Base-by-base conservation (phyloP, 2,888 invertebrate genomes). In the Dendrolimus houi region DNA sequence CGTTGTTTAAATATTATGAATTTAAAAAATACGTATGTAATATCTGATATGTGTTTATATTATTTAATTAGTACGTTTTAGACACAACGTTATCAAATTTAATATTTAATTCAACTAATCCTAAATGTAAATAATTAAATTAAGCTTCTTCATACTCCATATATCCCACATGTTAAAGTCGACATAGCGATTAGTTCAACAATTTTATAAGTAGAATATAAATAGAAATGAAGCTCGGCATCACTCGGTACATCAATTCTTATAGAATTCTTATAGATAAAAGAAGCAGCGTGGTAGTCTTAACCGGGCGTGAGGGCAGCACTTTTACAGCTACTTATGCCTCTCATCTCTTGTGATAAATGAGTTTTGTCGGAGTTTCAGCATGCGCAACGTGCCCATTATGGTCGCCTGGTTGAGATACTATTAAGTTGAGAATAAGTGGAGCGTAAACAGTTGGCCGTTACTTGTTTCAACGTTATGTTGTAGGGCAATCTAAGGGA, bases 331-430 rank as follows among this genome's bases (percentile, higher is more conserved):
- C 70, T 78, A 72, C 79, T 79, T 78, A 78, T 76, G 75, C 75
- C 72, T 75, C 79, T 83, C 84, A 79, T 82, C 79, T 77, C 69
- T 68, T 60, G 67, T 84, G 85, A 87, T 85, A 84, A 86, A 87
- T 81, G 85, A 81, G 77, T 77, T 81, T 83, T 81, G 74, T 74
- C 69, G 65, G 74, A 83, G 79, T 83, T 83, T 77, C 62, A 76
- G 75, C 71, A 69, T 64, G 75, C 79, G 75, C 79, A 87, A 77
- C 76, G 79, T 87, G 87, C 75, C 67, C 64, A 74, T 80, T 82
- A 85, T 75, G 76, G 70, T 68, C 72, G 64, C 58, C 61, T 62
- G 54, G 57, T 63, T 68, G 63, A 70, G 78, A 73, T 71, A 74
- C 71, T 65, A 29, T 29, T 29, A 68, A 70, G 65, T 76, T 68